A percentile compares a stretch with the other conserved stretches of the same genome.
These are phyloP conservation scores for Lepidurus apus DNA, from an alignment of 1,140 invertebrate genomes.

Conservation along the genomic window DNA sequence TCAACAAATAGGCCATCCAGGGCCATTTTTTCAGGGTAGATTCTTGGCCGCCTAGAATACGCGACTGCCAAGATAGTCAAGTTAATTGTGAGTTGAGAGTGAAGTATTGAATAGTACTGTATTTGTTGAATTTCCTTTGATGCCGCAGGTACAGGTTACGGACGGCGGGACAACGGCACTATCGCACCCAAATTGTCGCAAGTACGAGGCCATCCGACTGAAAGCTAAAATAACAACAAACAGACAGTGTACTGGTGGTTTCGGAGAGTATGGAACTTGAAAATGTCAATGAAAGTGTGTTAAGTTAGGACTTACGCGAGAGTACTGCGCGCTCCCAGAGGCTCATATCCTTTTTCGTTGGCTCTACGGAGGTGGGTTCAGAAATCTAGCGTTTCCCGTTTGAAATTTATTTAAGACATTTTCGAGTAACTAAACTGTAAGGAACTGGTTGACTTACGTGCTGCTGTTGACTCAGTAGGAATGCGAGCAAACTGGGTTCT, in stretches of 20 bases:
- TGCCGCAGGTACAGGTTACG: background rate
- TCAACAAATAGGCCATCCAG: conserved; percentile 35
- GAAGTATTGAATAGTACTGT: background rate
- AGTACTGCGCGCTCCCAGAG: no score
- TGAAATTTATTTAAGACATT: no score
- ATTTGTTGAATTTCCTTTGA: background rate
- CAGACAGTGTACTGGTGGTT: no score
- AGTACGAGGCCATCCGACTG: background rate
- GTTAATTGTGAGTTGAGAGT: background rate
- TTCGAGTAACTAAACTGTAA: no score
- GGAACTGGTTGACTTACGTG: no score
- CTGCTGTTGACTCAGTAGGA: no score
- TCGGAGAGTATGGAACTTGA: background rate
- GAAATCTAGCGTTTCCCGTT: no score
- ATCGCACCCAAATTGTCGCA: background rate
- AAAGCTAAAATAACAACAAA: background rate
- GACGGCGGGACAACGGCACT: background rate
- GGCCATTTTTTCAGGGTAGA: background rate
- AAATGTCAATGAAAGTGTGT: background rate
- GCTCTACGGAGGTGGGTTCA: no score
- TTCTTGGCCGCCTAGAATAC: background rate
- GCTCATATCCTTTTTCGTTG: no score
- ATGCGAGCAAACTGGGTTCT: background rate
- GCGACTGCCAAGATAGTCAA: conserved; percentile 5
- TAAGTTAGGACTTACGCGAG: background rate